Evolutionary conservation across 2,888 invertebrate genomes (phyloP).

Genomic region (Callosobruchus maculatus): DNA sequence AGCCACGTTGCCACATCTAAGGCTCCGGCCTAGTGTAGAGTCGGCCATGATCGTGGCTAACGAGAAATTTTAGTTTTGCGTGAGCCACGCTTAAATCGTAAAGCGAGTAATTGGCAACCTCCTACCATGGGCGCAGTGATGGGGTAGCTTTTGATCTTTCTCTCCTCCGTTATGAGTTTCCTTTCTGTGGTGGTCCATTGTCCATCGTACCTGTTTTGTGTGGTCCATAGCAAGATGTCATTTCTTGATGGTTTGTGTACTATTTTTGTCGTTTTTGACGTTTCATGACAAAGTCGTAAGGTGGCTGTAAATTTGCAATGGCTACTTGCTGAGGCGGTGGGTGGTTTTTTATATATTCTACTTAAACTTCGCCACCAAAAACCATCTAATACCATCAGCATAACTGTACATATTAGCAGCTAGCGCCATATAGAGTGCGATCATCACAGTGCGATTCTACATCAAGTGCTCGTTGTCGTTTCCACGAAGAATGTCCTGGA

Average conservation of each 20-base stretch:
- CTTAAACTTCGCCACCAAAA: neutral
- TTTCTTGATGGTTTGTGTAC: neutral
- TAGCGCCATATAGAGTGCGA: neutral
- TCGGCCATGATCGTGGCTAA: no score
- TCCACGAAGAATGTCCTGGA: constrained; percentile 25
- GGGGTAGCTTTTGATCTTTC: no score
- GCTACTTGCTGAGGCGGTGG: constrained; percentile 48
- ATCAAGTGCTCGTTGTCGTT: constrained; percentile 1
- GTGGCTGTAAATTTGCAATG: constrained; percentile 34
- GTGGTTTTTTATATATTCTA: constrained; percentile 37
- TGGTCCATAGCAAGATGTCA: neutral
- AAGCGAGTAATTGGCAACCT: no score
- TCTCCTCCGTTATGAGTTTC: no score
- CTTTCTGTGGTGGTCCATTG: no score
- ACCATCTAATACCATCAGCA: neutral
- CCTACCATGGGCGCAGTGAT: no score
- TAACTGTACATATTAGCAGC: neutral
- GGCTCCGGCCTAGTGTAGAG: no score
- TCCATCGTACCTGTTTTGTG: no score
- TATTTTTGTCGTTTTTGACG: neutral
- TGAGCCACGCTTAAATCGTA: no score
- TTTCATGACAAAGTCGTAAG: neutral
- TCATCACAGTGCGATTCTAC: neutral
- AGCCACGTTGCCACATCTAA: no score
- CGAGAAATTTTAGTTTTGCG: no score